Percentiles rank a stretch among this genome's conserved stretches.
phyloP scores from a whole-genome alignment of 2,797 vertebrate species.

The Emydoidea blandingii region DNA sequence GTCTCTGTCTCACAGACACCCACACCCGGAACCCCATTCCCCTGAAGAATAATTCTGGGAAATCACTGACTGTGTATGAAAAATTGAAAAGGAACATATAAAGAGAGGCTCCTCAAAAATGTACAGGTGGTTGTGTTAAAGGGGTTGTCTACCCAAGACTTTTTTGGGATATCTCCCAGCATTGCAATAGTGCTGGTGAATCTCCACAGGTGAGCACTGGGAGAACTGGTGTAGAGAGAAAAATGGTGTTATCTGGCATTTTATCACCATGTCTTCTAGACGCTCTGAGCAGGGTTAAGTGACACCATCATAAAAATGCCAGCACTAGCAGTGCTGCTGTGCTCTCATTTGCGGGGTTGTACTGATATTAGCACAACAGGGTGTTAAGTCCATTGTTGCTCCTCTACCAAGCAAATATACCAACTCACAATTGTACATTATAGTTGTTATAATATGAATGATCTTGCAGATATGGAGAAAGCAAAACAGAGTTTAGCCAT shows the following conservation, averaged over 20 bases:
- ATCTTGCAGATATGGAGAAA: no score
- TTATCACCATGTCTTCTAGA: not conserved
- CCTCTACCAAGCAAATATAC: no score
- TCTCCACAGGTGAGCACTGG: not conserved
- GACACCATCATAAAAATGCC: not conserved
- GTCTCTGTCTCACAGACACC: not conserved
- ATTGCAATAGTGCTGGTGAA: not conserved
- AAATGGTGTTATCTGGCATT: not conserved
- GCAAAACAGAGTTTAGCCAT: not conserved
- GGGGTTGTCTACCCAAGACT: rapidly evolving
- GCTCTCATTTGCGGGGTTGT: no score
- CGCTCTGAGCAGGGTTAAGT: not conserved
- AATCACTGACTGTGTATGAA: rapidly evolving
- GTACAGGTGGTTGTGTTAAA: not conserved
- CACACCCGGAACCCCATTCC: not conserved
- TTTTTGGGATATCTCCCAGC: not conserved
- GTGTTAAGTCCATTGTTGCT: no score
- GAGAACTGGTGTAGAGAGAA: not conserved
- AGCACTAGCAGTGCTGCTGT: no score
- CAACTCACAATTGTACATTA: no score
- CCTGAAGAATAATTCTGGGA: not conserved
- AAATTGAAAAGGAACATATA: not conserved
- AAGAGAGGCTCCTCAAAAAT: not conserved
- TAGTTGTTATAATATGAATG: no score
- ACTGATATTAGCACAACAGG: no score